phyloP scores from a whole-genome alignment of 2,888 invertebrate genomes.

The Macrophya annulata region DNA sequence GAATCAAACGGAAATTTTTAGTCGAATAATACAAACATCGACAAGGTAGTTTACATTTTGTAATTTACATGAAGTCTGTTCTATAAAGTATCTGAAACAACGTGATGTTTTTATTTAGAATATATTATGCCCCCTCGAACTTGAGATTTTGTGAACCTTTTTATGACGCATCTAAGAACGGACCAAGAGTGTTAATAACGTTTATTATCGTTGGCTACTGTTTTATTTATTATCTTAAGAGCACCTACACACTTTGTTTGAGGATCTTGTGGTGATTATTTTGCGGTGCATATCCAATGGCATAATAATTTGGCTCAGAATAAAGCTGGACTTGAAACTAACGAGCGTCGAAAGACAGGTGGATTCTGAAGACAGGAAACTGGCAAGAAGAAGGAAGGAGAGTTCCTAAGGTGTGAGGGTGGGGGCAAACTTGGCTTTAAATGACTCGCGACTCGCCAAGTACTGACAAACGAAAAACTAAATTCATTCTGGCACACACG shows the following conservation, averaged over 20 bases:
- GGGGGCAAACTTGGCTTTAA: neutral
- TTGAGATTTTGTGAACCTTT: no score
- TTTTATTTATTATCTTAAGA: constrained; percentile 1
- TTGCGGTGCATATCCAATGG: neutral
- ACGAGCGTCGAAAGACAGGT: constrained; percentile 6
- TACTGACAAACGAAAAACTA: constrained; percentile 1
- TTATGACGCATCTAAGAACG: no score
- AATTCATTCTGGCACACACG: neutral
- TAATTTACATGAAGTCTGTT: no score
- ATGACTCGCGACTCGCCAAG: neutral
- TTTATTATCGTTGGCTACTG: neutral
- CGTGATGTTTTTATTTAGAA: no score
- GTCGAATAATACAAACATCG: no score
- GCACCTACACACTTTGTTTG: neutral
- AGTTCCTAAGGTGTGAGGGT: neutral
- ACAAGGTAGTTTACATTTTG: no score
- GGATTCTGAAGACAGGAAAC: neutral
- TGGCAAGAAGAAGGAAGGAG: neutral
- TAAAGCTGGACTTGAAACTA: neutral
- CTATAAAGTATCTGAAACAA: no score
- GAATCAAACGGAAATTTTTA: no score
- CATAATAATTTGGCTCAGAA: neutral
- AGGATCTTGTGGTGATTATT: neutral
- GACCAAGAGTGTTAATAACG: neutral
- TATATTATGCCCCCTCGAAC: no score